Percentiles rank a stretch among this genome's conserved stretches.
phyloP scores from a whole-genome alignment of 2,797 vertebrate genomes.

The Clarias fuscus region DNA sequence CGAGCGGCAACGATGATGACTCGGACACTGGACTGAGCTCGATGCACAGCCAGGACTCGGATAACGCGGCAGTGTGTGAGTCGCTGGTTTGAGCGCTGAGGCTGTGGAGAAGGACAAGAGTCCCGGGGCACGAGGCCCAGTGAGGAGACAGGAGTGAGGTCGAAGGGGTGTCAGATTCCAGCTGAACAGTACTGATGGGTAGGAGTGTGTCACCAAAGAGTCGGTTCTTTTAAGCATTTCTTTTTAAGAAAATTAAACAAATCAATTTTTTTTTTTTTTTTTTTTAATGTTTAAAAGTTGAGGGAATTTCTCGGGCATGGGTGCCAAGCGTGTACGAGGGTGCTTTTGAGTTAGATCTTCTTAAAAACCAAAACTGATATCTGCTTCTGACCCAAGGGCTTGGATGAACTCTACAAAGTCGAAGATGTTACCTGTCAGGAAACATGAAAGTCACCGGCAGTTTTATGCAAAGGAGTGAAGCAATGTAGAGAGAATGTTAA shows the following conservation, averaged over 20 bases:
- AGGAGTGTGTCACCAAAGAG: neutral
- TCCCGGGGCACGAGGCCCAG: neutral
- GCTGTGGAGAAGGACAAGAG: neutral
- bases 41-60: constrained; percentile 98
- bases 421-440: neutral
- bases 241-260: neutral
- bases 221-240: neutral
- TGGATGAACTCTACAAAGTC: neutral
- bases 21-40: constrained; percentile 97
- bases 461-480: neutral
- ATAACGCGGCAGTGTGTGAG: constrained; percentile 87
- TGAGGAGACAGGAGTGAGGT: neutral
- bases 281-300: neutral
- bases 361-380: neutral
- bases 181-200: neutral
- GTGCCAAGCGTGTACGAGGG: neutral
- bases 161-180: neutral
- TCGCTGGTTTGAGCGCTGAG: constrained; percentile 81
- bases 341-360: neutral
- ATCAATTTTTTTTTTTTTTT: no score
- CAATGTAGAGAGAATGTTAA: no score
- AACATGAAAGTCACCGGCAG: neutral
- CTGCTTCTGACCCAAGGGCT: neutral
- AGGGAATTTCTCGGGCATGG: neutral
- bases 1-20: constrained; percentile 86